Evolutionary conservation across 2,888 invertebrate species (phyloP), one percentile per base, ranked within the genome.

Genomic region (Diarsia dahlii): DNA sequence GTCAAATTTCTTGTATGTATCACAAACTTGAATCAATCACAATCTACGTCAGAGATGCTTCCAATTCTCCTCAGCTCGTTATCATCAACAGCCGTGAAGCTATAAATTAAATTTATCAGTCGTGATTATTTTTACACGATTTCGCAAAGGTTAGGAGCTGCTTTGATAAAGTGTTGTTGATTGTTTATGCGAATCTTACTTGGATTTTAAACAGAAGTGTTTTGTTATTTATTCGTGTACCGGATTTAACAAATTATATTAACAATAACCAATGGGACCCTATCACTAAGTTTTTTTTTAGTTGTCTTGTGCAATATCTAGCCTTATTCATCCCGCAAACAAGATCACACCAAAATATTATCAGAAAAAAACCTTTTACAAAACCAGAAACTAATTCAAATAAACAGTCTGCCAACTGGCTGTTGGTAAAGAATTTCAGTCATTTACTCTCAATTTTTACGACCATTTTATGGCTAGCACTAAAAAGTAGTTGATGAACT

Each of bases 71-170:
- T 63, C 70, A 60, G 66, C 39, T 64, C 66, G 75, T 80, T 62
- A 75, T 15, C 56, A 48, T 62, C 28, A 65, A 80, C 52, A 71
- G 67, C 58, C 52, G 70, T 71, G 81, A 76, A 81, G 81, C 67
- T 23, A 64, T 81, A 71, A 80, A 81, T 76, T 69, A 20, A 75
- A 80, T 66, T 46, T 58, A 69, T 74, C 63, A 71, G 76, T 58
- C 48, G 58, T 76, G 54, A 71, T 70, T 80, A 66, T 76, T 76
- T 79, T 80, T 66, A 66, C 60, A 66, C 54, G 54, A 56, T 70
- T 70, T 56, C 18, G 45, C 6, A 70, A 75, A 80, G 66, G 69
- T 80, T 75, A 80, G 70, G 56, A 80, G 58, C 70, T 62, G 15
- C 60, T 80, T 70, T 50, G 58, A 68, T 71, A 67, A 34, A 13